These are phyloP conservation scores for Sturmia bella DNA, from an alignment of 2,888 invertebrate species.

Conservation along the genomic window DNA sequence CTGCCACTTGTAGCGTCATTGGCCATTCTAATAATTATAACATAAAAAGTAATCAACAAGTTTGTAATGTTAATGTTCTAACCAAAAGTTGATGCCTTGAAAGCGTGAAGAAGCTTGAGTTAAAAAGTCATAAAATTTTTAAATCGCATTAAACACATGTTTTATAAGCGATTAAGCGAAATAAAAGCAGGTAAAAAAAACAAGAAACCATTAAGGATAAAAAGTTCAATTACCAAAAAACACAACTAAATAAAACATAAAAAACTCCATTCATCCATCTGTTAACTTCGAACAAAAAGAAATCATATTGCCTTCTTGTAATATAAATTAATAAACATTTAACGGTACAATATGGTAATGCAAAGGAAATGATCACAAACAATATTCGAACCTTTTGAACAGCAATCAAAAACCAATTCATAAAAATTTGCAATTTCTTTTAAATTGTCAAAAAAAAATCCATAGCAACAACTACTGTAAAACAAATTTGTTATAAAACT, in stretches of 20 bases:
- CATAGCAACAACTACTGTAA: conserved; percentile 12
- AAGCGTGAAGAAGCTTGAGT: background rate
- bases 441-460: conserved; percentile 4
- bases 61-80: conserved; percentile 61
- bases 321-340: conserved; percentile 60
- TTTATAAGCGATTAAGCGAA: conserved; percentile 59
- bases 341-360: conserved; percentile 71
- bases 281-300: conserved; percentile 15
- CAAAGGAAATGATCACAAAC: conserved; percentile 38
- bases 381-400: conserved; percentile 37
- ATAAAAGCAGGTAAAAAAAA: conserved; percentile 28
- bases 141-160: conserved; percentile 56
- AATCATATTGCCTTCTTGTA: conserved; percentile 37
- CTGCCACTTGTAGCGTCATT: conserved; percentile 15
- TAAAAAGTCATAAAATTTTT: conserved; percentile 49
- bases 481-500: conserved; percentile 66
- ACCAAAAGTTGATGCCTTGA: conserved; percentile 28
- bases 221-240: conserved; percentile 55
- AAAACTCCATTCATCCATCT: background rate
- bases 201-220: conserved; percentile 47
- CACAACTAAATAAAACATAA: background rate
- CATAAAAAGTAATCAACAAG: conserved; percentile 57
- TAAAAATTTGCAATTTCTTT: conserved; percentile 79
- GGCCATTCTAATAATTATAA: conserved; percentile 15
- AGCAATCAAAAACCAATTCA: conserved; percentile 81